These are phyloP conservation scores for Perdix hodgsoniae DNA, from an alignment of 2,797 vertebrate species.

Conservation along the genomic window DNA sequence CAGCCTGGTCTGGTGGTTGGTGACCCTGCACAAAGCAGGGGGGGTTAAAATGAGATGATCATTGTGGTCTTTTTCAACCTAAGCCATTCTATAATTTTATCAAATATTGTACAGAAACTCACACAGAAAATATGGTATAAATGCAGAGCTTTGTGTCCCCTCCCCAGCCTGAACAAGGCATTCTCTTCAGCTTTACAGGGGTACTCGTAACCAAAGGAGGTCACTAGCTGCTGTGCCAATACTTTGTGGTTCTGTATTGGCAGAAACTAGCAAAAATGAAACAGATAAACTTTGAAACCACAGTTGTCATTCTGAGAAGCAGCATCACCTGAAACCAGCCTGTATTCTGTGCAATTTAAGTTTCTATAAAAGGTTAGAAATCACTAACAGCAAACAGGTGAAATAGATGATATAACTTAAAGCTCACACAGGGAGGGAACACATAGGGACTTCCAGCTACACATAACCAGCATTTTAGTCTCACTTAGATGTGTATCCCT, in stretches of 20 bases:
- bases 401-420: not conserved
- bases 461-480: not conserved
- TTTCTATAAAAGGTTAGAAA: not conserved
- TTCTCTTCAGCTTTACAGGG: not conserved
- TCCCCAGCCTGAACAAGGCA: fast-evolving
- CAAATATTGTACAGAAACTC: not conserved
- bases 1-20: too few relatives aligned
- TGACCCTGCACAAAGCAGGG: too few relatives aligned
- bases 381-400: slow-evolving; percentile 8
- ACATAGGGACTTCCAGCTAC: not conserved
- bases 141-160: not conserved
- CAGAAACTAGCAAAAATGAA: slow-evolving; percentile 41
- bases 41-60: too few relatives aligned
- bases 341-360: not conserved
- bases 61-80: too few relatives aligned
- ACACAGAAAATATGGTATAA: not conserved
- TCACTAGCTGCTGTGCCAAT: slow-evolving; percentile 1
- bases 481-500: not conserved
- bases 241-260: slow-evolving; percentile 10
- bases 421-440: not conserved
- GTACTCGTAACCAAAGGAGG: not conserved
- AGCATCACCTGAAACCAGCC: not conserved
- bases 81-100: not conserved
- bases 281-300: slow-evolving; percentile 40
- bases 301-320: not conserved